Conservation (phyloP, 1,140 invertebrate genomes). For the Elysia chlorotica region DNA sequence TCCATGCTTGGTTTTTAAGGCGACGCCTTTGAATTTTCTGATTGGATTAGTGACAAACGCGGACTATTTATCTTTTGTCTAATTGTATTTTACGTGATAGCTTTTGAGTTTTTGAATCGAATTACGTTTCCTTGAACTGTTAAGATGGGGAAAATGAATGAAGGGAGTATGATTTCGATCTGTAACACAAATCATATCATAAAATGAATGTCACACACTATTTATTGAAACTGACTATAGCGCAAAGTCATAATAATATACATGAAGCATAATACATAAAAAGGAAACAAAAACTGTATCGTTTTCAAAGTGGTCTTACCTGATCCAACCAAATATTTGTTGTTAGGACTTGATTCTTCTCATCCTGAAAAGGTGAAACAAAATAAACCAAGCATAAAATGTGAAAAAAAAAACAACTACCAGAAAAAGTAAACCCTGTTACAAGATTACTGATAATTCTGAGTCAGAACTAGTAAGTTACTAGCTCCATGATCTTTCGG, state of each 20-base stretch:
- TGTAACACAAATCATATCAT: not conserved
- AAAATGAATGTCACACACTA: not conserved
- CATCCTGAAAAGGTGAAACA: conserved; percentile 62
- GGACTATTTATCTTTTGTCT: too few relatives aligned
- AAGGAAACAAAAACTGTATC: not conserved
- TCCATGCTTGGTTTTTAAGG: too few relatives aligned
- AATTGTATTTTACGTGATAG: too few relatives aligned
- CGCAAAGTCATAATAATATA: not conserved
- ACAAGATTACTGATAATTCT: too few relatives aligned
- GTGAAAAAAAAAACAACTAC: not conserved
- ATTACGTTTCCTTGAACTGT: too few relatives aligned
- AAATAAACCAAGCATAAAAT: not conserved
- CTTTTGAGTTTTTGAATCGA: too few relatives aligned
- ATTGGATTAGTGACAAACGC: too few relatives aligned
- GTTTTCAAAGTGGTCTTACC: conserved; percentile 45
- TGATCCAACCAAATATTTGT: conserved; percentile 71
- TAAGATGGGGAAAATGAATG: not conserved
- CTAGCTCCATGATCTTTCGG: too few relatives aligned
- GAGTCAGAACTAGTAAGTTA: too few relatives aligned
- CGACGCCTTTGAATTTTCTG: too few relatives aligned
- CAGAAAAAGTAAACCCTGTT: too few relatives aligned
- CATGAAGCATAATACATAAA: not conserved
- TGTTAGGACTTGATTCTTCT: conserved; percentile 70
- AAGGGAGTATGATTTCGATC: not conserved
- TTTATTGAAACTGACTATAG: not conserved